Percentiles rank a stretch among this genome's conserved stretches.
Evolutionary conservation across 2,888 invertebrate species (phyloP).

Genomic region (Charanyca ferruginea): DNA sequence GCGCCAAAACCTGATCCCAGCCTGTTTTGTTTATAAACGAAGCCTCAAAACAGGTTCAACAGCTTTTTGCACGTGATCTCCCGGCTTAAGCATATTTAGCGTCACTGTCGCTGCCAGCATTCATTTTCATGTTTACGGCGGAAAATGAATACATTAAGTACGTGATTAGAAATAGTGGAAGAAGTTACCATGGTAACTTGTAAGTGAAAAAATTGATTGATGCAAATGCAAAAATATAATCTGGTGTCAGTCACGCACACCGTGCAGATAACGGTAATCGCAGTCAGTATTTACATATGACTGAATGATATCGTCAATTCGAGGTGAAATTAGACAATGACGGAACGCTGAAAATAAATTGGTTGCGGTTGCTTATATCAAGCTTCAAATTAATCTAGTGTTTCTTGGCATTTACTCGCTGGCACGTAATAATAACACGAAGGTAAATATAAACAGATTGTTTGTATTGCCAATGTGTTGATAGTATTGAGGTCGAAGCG

Average conservation of each 20-base stretch:
- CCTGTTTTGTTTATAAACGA: slow-evolving; percentile 77
- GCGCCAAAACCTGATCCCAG: slow-evolving; percentile 76
- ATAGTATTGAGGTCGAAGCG: slow-evolving; percentile 63
- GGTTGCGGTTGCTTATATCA: slow-evolving; percentile 46
- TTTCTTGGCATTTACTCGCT: slow-evolving; percentile 73
- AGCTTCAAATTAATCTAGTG: slow-evolving; percentile 48
- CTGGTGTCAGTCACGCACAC: slow-evolving; percentile 53
- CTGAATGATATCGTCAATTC: no score
- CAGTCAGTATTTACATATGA: no score
- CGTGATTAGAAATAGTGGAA: slow-evolving; percentile 17
- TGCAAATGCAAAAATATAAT: slow-evolving; percentile 39
- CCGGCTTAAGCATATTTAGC: slow-evolving; percentile 37
- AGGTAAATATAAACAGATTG: slow-evolving; percentile 73
- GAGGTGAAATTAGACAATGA: slow-evolving; percentile 43
- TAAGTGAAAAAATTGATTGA: slow-evolving; percentile 49
- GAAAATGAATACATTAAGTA: slow-evolving; percentile 25
- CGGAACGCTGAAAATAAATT: slow-evolving; percentile 55
- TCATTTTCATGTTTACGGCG: slow-evolving; percentile 37
- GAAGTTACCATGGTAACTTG: slow-evolving; percentile 41
- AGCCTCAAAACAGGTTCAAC: slow-evolving; percentile 72
- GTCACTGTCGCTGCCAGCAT: slow-evolving; percentile 21
- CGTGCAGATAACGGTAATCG: slow-evolving; percentile 41
- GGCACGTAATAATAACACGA: slow-evolving; percentile 68
- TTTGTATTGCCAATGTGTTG: slow-evolving; percentile 63
- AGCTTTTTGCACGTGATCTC: slow-evolving; percentile 63